Conservation (phyloP, 1,140 invertebrate species). For the Panagrolaimus sp. region DNA sequence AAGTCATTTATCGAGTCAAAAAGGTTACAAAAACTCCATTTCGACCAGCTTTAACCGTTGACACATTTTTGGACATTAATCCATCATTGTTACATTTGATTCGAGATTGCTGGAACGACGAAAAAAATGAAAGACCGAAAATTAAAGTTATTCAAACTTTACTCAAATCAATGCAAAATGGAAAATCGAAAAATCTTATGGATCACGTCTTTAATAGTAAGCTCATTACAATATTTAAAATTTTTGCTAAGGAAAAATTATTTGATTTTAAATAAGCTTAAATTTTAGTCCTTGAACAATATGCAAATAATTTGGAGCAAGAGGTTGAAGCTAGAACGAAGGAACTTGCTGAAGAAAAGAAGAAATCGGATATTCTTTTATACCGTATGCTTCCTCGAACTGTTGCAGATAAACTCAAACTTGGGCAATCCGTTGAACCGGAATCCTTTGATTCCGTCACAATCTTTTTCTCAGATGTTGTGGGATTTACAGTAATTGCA, state of each 20-base stretch:
- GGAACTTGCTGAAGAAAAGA: slow-evolving; percentile 85
- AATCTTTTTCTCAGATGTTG: slow-evolving; percentile 72
- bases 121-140: slow-evolving; percentile 78
- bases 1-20: slow-evolving; percentile 31
- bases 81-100: slow-evolving; percentile 21
- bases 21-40: slow-evolving; percentile 23
- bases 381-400: slow-evolving; percentile 76
- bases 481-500: slow-evolving; percentile 86
- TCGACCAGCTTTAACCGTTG: slow-evolving; percentile 21
- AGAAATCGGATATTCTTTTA: slow-evolving; percentile 80
- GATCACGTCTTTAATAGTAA: slow-evolving; percentile 73
- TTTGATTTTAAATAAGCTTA: too few species aligned
- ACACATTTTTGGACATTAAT: slow-evolving; percentile 28
- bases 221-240: neutral
- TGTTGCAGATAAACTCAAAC: slow-evolving; percentile 75
- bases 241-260: slow-evolving; percentile 55
- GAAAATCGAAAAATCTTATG: slow-evolving; percentile 67
- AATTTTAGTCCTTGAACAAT: slow-evolving; percentile 73
- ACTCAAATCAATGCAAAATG: slow-evolving; percentile 1
- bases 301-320: slow-evolving; percentile 73
- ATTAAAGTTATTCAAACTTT: slow-evolving; percentile 71
- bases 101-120: slow-evolving; percentile 67
- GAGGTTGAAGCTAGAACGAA: slow-evolving; percentile 84
- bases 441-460: slow-evolving; percentile 76
- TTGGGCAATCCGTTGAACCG: slow-evolving; percentile 78